Evolutionary conservation across 1,140 invertebrate species (phyloP), one percentile per base, ranked within the genome.

Genomic region (Diplogasteroides magnus): DNA sequence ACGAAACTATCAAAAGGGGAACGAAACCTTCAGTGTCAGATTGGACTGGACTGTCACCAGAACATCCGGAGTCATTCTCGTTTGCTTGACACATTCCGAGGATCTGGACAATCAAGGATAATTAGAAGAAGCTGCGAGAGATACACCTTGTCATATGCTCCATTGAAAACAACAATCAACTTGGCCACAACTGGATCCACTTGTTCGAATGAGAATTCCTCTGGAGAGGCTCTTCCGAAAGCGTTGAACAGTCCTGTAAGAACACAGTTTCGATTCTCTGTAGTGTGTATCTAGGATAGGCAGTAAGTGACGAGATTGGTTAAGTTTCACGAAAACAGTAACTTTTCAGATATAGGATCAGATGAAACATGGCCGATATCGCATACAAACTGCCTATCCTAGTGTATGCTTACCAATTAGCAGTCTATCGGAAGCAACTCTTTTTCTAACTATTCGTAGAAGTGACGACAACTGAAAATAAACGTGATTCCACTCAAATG

Each of bases 211-310:
- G 64, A 32, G 62, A 75, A 76, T 29, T 74, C 75, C 48, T 75
- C 73, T 1, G 75, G 75, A 14, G 67, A 67, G 27, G 70, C 66
- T n/a, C 71, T 57, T 27, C 66, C 72, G 58, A 73, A 76, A 31
- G 75, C 65, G 65, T 75, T 75, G 60, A 76, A 76, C n/a, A 75
- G 27, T 64, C 69, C 74, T n/a, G n/a, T n/a, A n/a, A n/a, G n/a
- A n/a, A n/a, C n/a, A n/a, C n/a, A n/a, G n/a, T n/a, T n/a, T n/a
- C n/a, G n/a, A n/a, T n/a, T n/a, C n/a, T n/a, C n/a, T n/a, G n/a
- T n/a, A n/a, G n/a, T n/a, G n/a, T n/a, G n/a, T n/a, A n/a, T n/a
- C n/a, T n/a, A n/a, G n/a, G n/a, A n/a, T n/a, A n/a, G n/a, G n/a
- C n/a, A n/a, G n/a, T n/a, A n/a, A n/a, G n/a, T n/a, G n/a, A n/a